Evolutionary conservation across 2,888 invertebrate species (phyloP).

Genomic region (Protodeltote pygarga): DNA sequence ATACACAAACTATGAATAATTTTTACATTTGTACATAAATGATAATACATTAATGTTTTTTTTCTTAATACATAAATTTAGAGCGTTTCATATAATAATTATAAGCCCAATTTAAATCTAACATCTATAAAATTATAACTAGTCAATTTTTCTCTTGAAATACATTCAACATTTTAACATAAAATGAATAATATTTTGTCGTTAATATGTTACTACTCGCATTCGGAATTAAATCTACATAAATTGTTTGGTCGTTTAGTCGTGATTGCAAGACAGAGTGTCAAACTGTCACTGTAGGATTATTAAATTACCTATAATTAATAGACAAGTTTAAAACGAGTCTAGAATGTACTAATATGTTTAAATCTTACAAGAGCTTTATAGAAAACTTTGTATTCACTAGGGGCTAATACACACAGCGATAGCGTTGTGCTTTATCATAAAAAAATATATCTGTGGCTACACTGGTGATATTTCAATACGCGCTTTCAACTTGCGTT

Average conservation of each 20-base stretch:
- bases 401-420: too few relatives aligned
- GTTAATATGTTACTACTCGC: not conserved
- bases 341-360: constrained; percentile 16
- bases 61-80: too few relatives aligned
- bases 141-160: constrained; percentile 6
- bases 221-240: too few relatives aligned
- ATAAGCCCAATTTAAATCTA: constrained; percentile 7
- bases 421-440: too few relatives aligned
- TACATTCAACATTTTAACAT: constrained; percentile 1
- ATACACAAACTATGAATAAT: constrained; percentile 15
- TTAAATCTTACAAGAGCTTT: too few relatives aligned
- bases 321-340: not conserved
- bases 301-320: constrained; percentile 1
- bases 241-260: too few relatives aligned
- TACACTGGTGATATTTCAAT: too few relatives aligned
- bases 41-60: constrained; percentile 3
- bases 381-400: too few relatives aligned
- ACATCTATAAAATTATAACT: not conserved
- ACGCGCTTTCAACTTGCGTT: too few relatives aligned
- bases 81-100: constrained; percentile 9
- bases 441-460: too few relatives aligned
- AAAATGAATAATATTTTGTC: constrained; percentile 15
- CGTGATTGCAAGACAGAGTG: too few relatives aligned
- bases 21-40: constrained; percentile 24
- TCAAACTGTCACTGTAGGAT: too few relatives aligned